A percentile compares a stretch with the other conserved stretches of the same genome.
Conservation (phyloP, 1,140 invertebrate species). For the Eupeodes corollae region DNA sequence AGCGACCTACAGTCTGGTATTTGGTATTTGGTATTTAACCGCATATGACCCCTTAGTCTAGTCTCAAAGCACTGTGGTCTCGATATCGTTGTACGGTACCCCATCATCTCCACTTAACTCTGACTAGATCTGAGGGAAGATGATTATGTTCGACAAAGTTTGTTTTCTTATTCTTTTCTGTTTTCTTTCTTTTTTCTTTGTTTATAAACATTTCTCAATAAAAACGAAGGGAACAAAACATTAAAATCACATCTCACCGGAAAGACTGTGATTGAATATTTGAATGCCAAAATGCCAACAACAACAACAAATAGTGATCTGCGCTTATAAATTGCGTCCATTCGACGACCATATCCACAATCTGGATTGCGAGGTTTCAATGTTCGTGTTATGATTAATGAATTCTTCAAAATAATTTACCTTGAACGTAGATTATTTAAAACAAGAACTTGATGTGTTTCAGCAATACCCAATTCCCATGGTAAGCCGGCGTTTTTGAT, state of each 20-base stretch:
- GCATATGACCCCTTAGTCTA: too few species aligned
- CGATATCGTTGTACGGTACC: too few species aligned
- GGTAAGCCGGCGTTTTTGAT: constrained; percentile 92
- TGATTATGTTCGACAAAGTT: not conserved
- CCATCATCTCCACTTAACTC: too few species aligned
- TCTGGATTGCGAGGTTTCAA: constrained; percentile 33
- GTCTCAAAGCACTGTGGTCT: too few species aligned
- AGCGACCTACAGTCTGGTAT: too few species aligned
- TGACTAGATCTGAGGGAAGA: too few species aligned
- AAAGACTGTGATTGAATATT: not conserved
- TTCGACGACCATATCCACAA: constrained; percentile 17
- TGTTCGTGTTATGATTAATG: constrained; percentile 31
- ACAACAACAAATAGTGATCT: too few species aligned
- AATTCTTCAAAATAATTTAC: constrained; percentile 31
- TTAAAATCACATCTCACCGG: constrained; percentile 1
- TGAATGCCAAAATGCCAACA: too few species aligned
- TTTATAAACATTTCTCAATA: not conserved
- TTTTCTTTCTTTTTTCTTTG: not conserved
- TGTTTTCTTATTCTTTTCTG: not conserved
- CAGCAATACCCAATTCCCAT: constrained; percentile 94
- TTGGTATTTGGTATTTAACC: too few species aligned
- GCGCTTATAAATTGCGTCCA: constrained; percentile 5
- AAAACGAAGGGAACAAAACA: not conserved
- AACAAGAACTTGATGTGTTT: constrained; percentile 94
- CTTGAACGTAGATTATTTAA: constrained; percentile 88